Percentiles rank a stretch among this genome's conserved stretches.
Evolutionary conservation across 23 tunicate species (phyloP).

Genomic region (Styela clava): DNA sequence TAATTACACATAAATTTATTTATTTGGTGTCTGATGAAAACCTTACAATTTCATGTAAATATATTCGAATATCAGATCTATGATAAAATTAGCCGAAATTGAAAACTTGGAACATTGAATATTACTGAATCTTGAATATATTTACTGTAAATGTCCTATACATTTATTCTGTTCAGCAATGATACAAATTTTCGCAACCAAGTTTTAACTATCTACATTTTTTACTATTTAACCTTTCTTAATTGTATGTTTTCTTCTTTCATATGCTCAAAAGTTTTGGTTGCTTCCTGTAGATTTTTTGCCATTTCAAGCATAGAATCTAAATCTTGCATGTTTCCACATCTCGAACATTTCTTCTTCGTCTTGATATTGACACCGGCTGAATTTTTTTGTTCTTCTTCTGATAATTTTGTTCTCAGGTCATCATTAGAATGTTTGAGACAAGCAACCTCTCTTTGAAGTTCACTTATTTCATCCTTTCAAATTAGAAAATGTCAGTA

Average conservation of each 20-base stretch:
- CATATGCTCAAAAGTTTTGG: conserved; percentile 43
- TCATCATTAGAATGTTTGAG: not conserved
- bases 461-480: not conserved
- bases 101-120: no score
- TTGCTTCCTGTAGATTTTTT: conserved; percentile 57
- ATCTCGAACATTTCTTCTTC: conserved; percentile 12
- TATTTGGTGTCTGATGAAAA: no score
- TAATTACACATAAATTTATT: no score
- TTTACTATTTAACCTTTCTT: conserved; percentile 60
- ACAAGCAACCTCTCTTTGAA: not conserved
- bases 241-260: conserved; percentile 38
- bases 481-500: no score
- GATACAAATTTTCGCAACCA: no score
- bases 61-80: no score
- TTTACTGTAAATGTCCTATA: no score
- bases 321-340: conserved; percentile 28
- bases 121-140: no score
- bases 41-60: no score
- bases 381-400: not conserved
- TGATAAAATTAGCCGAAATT: no score
- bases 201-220: no score
- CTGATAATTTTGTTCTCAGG: not conserved
- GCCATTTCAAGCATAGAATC: conserved; percentile 49
- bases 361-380: not conserved
- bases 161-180: no score